phyloP scores from a whole-genome alignment of 2,113 vertebrate genomes.

The Pipra filicauda region DNA sequence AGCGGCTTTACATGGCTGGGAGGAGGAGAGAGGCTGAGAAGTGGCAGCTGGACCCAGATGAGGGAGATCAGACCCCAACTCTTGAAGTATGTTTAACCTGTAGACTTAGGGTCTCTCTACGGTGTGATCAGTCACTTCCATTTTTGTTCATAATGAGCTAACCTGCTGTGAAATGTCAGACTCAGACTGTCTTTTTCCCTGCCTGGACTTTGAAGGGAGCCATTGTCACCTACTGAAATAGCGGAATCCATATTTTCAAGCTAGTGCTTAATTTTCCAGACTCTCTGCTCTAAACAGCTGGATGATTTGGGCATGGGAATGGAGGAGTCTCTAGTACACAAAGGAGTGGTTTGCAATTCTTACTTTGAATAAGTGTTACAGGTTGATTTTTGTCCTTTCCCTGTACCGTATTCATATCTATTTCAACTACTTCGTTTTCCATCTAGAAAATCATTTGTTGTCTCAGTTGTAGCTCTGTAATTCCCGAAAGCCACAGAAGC shows the following conservation, averaged over 20 bases:
- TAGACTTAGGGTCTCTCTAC: background rate
- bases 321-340: fast-evolving
- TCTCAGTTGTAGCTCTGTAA: background rate
- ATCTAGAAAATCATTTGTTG: background rate
- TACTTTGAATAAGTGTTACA: background rate
- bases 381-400: background rate
- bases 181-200: background rate
- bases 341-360: background rate
- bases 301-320: background rate
- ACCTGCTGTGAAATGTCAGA: background rate
- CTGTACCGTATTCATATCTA: background rate
- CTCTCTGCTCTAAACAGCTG: background rate
- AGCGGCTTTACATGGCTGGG: background rate
- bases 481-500: background rate
- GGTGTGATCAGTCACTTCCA: background rate
- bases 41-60: background rate
- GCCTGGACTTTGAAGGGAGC: background rate
- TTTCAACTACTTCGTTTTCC: background rate
- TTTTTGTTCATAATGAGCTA: background rate
- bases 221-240: background rate
- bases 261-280: background rate
- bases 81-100: background rate
- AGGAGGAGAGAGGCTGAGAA: background rate
- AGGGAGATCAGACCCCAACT: background rate
- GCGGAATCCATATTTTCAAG: background rate